These are phyloP conservation scores for Falcaria lacertinaria DNA, from an alignment of 2,888 invertebrate species.

Conservation along the genomic window DNA sequence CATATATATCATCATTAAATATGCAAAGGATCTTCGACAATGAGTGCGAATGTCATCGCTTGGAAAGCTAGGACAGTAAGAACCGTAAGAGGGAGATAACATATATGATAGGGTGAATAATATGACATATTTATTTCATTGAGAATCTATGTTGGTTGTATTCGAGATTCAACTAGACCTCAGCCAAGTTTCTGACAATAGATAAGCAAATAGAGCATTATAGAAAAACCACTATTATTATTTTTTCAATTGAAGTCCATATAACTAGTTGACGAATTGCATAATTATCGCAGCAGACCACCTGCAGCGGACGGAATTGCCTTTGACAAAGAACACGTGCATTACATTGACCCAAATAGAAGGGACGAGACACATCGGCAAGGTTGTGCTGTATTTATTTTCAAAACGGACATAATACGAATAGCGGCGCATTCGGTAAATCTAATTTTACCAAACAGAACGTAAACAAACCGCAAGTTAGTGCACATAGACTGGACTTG, in stretches of 20 bases:
- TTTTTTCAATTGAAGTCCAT: too few species aligned
- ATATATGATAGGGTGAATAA: too few species aligned
- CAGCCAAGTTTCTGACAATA: too few species aligned
- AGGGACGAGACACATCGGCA: constrained; percentile 63
- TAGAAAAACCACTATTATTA: too few species aligned
- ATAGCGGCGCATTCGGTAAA: constrained; percentile 60
- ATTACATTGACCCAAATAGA: constrained; percentile 76
- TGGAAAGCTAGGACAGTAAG: too few species aligned
- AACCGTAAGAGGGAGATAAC: too few species aligned
- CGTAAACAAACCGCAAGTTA: constrained; percentile 72
- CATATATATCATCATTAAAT: background rate
- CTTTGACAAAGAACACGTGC: constrained; percentile 63
- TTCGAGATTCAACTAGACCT: too few species aligned
- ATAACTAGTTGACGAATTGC: constrained; percentile 5
- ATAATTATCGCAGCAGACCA: constrained; percentile 19
- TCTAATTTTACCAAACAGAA: constrained; percentile 72
- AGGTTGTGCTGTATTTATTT: constrained; percentile 73
- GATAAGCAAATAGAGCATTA: too few species aligned
- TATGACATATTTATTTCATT: too few species aligned
- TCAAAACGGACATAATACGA: constrained; percentile 73
- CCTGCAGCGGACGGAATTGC: constrained; percentile 33
- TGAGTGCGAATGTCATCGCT: too few species aligned
- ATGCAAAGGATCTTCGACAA: too few species aligned
- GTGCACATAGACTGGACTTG: constrained; percentile 38
- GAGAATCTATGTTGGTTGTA: too few species aligned